Conservation (phyloP, 1,140 invertebrate genomes). For the Drosophila mayri region DNA sequence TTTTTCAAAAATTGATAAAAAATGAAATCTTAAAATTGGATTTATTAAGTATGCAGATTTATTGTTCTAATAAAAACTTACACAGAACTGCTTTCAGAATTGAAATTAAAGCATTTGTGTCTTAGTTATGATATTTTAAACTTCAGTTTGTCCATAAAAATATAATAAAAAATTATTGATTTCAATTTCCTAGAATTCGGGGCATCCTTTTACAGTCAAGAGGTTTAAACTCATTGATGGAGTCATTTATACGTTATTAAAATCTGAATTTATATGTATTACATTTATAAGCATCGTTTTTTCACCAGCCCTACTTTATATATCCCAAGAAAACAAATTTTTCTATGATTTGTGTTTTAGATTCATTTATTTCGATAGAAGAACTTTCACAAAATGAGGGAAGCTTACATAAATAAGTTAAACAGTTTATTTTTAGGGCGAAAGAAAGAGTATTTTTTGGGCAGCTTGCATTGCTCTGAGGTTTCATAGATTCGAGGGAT, state of each 20-base stretch:
- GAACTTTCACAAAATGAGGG: slow-evolving; percentile 15
- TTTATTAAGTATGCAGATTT: not conserved
- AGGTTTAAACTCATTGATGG: too few species aligned
- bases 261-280: too few species aligned
- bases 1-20: not conserved
- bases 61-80: not conserved
- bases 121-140: too few species aligned
- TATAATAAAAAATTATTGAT: too few species aligned
- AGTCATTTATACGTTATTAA: too few species aligned
- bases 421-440: slow-evolving; percentile 6
- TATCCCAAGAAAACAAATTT: not conserved
- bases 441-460: slow-evolving; percentile 58
- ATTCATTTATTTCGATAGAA: slow-evolving; percentile 43
- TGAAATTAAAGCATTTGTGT: too few species aligned
- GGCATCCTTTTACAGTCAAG: too few species aligned
- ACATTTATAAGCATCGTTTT: too few species aligned
- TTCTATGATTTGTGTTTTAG: not conserved
- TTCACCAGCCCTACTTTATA: too few species aligned
- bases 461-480: slow-evolving; percentile 66
- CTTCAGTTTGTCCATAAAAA: too few species aligned
- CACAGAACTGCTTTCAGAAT: not conserved
- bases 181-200: too few species aligned
- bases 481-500: slow-evolving; percentile 47
- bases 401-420: slow-evolving; percentile 54
- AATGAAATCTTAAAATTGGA: rapidly evolving